phyloP scores from a whole-genome alignment of 2,113 vertebrate genomes.

The Condylura cristata region DNA sequence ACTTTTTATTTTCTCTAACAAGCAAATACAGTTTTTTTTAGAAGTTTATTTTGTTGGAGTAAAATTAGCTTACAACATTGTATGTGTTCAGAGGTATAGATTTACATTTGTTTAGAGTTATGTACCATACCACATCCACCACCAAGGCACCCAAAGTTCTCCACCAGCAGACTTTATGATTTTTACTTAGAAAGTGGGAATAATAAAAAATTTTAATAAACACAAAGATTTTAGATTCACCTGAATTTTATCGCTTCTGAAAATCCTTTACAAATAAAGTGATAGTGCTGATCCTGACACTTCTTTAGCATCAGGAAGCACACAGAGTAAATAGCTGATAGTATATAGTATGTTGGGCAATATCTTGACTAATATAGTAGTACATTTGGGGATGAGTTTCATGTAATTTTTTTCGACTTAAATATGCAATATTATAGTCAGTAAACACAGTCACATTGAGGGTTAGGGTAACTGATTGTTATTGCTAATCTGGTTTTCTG shows the following conservation, averaged over 20 bases:
- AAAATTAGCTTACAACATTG: too few species aligned
- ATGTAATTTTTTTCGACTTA: not conserved
- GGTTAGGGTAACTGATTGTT: not conserved
- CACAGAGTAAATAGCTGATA: conserved; percentile 1
- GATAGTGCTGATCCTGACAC: not conserved
- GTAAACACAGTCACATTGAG: not conserved
- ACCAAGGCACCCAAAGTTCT: too few species aligned
- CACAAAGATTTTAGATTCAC: not conserved
- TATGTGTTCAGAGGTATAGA: too few species aligned
- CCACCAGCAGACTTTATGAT: not conserved
- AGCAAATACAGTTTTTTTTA: too few species aligned
- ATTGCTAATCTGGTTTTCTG: conserved; percentile 7
- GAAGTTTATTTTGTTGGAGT: too few species aligned
- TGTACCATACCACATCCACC: too few species aligned
- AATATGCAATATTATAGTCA: not conserved
- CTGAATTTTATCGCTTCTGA: conserved; percentile 18
- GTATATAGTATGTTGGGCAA: not conserved
- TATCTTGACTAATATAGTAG: not conserved
- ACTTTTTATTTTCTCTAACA: not conserved
- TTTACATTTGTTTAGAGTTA: too few species aligned
- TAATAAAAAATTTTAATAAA: conserved; percentile 27
- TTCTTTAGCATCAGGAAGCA: not conserved
- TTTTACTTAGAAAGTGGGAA: not conserved
- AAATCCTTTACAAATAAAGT: conserved; percentile 20
- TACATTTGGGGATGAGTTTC: conserved; percentile 12